These are phyloP conservation scores for Augochlorella aurata DNA, from an alignment of 2,888 invertebrate genomes.

Conservation along the genomic window DNA sequence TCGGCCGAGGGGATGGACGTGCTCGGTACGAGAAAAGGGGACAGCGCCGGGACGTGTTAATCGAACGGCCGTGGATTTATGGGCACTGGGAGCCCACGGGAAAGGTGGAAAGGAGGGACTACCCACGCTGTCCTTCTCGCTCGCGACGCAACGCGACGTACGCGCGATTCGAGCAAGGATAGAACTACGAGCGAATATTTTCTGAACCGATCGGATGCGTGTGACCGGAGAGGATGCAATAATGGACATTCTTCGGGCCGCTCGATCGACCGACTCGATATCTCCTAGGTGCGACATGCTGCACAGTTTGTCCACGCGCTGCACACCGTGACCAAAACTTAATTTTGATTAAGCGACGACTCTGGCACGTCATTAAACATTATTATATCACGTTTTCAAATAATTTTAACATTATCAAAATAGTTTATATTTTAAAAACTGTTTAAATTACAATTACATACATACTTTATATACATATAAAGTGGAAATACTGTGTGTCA, in stretches of 20 bases:
- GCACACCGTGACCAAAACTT: too few species aligned
- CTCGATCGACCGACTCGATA: not conserved
- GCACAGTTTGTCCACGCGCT: too few species aligned
- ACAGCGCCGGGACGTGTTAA: constrained; percentile 59
- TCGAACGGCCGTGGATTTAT: constrained; percentile 60
- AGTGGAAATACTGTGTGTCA: too few species aligned
- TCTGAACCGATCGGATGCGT: constrained; percentile 15
- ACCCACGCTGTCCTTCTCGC: constrained; percentile 50
- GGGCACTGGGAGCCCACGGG: constrained; percentile 35
- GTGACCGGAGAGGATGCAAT: not conserved
- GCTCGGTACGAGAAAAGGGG: constrained; percentile 21
- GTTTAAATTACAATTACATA: too few species aligned
- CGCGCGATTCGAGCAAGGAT: constrained; percentile 1
- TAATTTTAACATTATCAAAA: too few species aligned
- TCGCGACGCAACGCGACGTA: not conserved
- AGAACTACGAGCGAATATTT: constrained; percentile 19
- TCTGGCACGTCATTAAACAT: too few species aligned
- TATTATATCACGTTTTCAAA: too few species aligned
- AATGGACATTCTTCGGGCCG: not conserved
- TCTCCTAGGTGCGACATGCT: not conserved
- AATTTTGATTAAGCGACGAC: too few species aligned
- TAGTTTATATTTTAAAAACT: too few species aligned
- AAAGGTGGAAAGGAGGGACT: constrained; percentile 40
- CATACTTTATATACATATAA: too few species aligned
- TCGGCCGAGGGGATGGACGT: constrained; percentile 24